phyloP scores from a whole-genome alignment of 2,888 invertebrate species.

The Coleophora deauratella region DNA sequence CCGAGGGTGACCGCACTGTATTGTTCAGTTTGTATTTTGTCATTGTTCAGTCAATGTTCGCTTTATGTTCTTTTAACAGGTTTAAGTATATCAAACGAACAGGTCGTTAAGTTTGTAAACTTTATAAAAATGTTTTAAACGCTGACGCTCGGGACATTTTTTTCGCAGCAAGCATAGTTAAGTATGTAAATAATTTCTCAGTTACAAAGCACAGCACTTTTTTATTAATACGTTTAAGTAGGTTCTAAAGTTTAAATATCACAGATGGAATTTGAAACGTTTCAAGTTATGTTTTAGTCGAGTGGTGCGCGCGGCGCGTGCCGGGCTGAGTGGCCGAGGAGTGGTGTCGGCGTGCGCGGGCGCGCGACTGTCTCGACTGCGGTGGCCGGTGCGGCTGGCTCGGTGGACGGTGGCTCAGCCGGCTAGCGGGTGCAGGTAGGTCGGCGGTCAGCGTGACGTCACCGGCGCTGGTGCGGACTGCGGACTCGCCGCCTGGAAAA shows the following conservation, averaged over 20 bases:
- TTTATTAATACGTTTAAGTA: background rate
- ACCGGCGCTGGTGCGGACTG: too few species aligned
- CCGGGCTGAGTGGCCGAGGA: too few species aligned
- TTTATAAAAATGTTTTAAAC: constrained; percentile 51
- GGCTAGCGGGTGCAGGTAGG: too few species aligned
- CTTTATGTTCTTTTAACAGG: too few species aligned
- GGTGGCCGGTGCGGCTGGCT: too few species aligned
- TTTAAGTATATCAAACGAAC: too few species aligned
- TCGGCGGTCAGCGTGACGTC: too few species aligned
- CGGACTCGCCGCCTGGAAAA: too few species aligned
- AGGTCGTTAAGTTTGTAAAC: background rate
- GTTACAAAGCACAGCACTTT: background rate
- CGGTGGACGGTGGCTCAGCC: too few species aligned
- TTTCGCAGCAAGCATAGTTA: constrained; percentile 15
- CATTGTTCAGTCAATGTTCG: constrained; percentile 36
- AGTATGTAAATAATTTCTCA: background rate
- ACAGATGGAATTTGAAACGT: constrained; percentile 4
- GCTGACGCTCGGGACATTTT: constrained; percentile 55
- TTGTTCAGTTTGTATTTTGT: constrained; percentile 74
- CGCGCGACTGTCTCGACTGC: too few species aligned
- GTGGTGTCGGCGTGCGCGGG: too few species aligned
- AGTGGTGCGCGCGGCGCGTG: background rate
- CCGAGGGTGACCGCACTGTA: constrained; percentile 45
- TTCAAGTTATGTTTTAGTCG: background rate
- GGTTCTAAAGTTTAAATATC: background rate